Conservation (phyloP, 2,888 invertebrate genomes). For the Ectropis crepuscularia region DNA sequence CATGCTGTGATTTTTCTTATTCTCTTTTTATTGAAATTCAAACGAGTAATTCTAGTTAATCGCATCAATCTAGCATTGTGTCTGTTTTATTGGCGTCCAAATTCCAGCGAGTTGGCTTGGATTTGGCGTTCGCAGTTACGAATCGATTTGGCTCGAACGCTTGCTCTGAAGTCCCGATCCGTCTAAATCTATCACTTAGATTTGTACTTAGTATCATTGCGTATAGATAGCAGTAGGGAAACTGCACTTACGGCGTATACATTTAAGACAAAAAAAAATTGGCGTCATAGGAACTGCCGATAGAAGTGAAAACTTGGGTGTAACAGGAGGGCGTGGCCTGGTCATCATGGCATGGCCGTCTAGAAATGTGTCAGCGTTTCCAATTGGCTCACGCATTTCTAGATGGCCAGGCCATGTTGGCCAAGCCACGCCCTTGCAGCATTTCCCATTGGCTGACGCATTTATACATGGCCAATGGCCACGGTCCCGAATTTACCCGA, state of each 20-base stretch:
- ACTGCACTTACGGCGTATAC: background rate
- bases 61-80: conserved; percentile 14
- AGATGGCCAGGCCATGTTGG: too few species aligned
- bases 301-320: too few species aligned
- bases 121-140: conserved; percentile 33
- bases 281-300: too few species aligned
- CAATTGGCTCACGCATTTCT: too few species aligned
- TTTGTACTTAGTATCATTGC: conserved; percentile 19
- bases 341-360: too few species aligned
- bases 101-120: conserved; percentile 29
- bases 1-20: background rate
- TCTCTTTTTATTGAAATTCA: conserved; percentile 5
- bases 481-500: too few species aligned
- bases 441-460: too few species aligned
- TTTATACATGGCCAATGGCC: too few species aligned
- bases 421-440: too few species aligned
- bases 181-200: conserved; percentile 35
- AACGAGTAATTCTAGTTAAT: conserved; percentile 11
- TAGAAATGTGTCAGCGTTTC: too few species aligned
- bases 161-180: conserved; percentile 31
- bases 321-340: too few species aligned
- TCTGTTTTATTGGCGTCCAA: conserved; percentile 33
- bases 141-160: conserved; percentile 36
- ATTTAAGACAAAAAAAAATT: too few species aligned
- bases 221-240: conserved; percentile 8